Conservation (phyloP, 2,888 invertebrate species). For the Thereva nobilitata region DNA sequence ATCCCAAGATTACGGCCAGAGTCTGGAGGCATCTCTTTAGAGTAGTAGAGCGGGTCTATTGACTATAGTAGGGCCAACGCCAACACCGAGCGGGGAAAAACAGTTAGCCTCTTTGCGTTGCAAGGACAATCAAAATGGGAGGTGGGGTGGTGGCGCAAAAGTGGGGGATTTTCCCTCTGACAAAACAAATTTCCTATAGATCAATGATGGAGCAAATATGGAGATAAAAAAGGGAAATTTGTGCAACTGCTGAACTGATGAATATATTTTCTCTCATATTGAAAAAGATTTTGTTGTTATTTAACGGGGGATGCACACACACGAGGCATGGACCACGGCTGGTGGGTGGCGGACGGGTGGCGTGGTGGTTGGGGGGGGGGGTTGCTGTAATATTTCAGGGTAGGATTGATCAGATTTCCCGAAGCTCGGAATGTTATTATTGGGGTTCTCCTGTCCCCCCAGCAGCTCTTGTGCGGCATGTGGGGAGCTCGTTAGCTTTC, state of each 20-base stretch:
- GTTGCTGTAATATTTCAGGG: no score
- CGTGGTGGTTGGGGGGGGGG: no score
- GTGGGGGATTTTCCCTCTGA: background rate
- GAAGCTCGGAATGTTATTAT: background rate
- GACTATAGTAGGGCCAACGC: no score
- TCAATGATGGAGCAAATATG: conserved; percentile 35
- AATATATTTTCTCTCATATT: conserved; percentile 13
- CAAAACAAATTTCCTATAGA: conserved; percentile 31
- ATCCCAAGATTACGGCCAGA: no score
- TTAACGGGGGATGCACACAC: no score
- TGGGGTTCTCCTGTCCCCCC: conserved; percentile 1
- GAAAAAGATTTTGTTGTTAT: no score
- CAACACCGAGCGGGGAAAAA: no score
- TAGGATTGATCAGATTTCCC: conserved; percentile 25
- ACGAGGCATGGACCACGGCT: no score
- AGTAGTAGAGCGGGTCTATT: no score
- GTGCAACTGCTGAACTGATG: conserved; percentile 26
- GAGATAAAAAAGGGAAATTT: conserved; percentile 29
- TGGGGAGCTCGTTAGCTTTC: conserved; percentile 25
- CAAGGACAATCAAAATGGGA: background rate
- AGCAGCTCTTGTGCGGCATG: background rate
- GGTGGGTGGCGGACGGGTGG: no score
- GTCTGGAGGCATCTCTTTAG: no score
- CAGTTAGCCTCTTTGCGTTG: no score
- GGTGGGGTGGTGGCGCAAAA: conserved; percentile 2